A percentile compares a stretch with the other conserved stretches of the same genome.
Conservation (phyloP, 2,797 vertebrate species). For the Aphelocoma californica region DNA sequence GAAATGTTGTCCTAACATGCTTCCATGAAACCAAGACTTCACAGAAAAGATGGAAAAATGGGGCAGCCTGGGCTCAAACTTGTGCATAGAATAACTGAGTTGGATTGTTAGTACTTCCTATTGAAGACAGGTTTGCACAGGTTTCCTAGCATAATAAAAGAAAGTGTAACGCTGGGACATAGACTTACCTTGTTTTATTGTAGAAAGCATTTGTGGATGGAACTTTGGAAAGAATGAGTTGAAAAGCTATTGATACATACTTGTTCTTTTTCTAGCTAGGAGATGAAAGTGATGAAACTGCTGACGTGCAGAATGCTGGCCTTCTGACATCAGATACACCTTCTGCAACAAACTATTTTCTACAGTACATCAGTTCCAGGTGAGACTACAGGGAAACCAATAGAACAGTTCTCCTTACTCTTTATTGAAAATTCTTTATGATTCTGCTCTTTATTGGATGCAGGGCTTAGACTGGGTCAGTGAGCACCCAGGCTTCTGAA, state of each 20-base stretch:
- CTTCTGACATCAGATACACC: conserved; percentile 77
- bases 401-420: background rate
- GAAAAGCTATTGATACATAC: background rate
- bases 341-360: conserved; percentile 93
- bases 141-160: background rate
- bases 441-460: background rate
- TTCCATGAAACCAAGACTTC: background rate
- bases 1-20: background rate
- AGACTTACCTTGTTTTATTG: background rate
- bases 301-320: conserved; percentile 77
- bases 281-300: conserved; percentile 80
- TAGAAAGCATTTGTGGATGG: background rate
- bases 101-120: background rate
- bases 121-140: background rate
- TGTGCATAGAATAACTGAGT: background rate
- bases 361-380: conserved; percentile 97
- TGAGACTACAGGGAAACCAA: conserved; percentile 28
- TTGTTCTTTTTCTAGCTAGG: conserved; percentile 70
- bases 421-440: background rate
- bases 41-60: background rate
- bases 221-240: background rate
- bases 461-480: background rate
- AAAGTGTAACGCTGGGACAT: background rate
- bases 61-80: background rate
- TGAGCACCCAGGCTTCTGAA: background rate